Evolutionary conservation across 2,888 invertebrate species (phyloP).

Genomic region (Harmothoe impar): DNA sequence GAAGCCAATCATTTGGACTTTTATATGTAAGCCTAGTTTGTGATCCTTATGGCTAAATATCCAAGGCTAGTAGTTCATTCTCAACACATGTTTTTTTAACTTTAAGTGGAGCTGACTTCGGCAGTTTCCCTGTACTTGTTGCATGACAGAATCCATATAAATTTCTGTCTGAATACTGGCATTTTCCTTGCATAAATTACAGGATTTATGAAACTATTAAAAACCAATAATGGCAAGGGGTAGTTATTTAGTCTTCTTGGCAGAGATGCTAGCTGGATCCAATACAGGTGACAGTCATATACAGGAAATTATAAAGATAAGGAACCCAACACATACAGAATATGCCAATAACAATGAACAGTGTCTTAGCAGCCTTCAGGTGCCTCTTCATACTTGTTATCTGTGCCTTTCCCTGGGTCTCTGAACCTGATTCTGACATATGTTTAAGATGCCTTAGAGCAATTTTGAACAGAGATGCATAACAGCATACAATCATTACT

Average conservation of each 20-base stretch:
- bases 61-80: too few relatives aligned
- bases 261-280: background rate
- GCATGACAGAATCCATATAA: background rate
- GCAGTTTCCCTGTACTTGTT: background rate
- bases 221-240: background rate
- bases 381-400: background rate
- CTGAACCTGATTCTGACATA: background rate
- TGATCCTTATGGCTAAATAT: too few relatives aligned
- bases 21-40: too few relatives aligned
- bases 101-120: background rate
- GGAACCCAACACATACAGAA: slow-evolving; percentile 16
- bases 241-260: background rate
- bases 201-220: slow-evolving; percentile 20
- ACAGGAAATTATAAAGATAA: background rate
- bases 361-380: slow-evolving; percentile 3
- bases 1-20: too few relatives aligned
- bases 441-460: background rate
- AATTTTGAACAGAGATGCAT: background rate
- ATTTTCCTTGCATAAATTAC: background rate
- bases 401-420: background rate
- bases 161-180: background rate
- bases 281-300: too few relatives aligned
- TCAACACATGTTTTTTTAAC: too few relatives aligned
- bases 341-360: slow-evolving; percentile 2
- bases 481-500: background rate